These are phyloP conservation scores for Anguilla anguilla DNA, from an alignment of 2,797 vertebrate genomes.

Conservation along the genomic window DNA sequence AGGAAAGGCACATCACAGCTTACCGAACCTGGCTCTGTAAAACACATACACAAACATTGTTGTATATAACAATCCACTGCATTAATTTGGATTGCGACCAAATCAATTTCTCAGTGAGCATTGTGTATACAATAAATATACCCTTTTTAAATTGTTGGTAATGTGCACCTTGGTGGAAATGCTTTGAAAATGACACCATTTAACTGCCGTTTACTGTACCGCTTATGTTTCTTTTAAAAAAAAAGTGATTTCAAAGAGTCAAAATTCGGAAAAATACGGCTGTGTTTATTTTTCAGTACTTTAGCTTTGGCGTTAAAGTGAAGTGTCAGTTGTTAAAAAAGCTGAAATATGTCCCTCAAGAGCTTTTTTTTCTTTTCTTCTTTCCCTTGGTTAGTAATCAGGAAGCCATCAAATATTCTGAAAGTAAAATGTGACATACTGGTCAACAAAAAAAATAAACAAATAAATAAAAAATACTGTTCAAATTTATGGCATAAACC, in stretches of 20 bases:
- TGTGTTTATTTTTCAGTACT: neutral
- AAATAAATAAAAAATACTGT: too few species aligned
- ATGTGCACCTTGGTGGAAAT: neutral
- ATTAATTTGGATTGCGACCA: neutral
- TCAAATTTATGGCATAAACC: too few species aligned
- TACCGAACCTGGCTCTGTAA: conserved; percentile 58
- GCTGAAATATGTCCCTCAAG: neutral
- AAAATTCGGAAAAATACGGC: neutral
- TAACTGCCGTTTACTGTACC: neutral
- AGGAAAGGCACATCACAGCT: conserved; percentile 61
- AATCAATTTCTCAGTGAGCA: too few species aligned
- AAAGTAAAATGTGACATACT: too few species aligned
- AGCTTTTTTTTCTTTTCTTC: too few species aligned
- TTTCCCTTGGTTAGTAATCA: neutral
- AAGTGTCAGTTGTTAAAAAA: neutral
- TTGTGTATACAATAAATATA: too few species aligned
- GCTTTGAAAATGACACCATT: neutral
- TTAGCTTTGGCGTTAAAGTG: neutral
- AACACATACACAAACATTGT: conserved; percentile 51
- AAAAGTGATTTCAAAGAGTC: neutral
- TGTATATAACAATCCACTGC: neutral
- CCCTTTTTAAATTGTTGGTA: neutral
- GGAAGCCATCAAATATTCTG: neutral
- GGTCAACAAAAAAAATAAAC: too few species aligned
- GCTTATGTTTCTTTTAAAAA: neutral